phyloP scores from a whole-genome alignment of 2,888 invertebrate genomes.

The Endotricha flammealis region DNA sequence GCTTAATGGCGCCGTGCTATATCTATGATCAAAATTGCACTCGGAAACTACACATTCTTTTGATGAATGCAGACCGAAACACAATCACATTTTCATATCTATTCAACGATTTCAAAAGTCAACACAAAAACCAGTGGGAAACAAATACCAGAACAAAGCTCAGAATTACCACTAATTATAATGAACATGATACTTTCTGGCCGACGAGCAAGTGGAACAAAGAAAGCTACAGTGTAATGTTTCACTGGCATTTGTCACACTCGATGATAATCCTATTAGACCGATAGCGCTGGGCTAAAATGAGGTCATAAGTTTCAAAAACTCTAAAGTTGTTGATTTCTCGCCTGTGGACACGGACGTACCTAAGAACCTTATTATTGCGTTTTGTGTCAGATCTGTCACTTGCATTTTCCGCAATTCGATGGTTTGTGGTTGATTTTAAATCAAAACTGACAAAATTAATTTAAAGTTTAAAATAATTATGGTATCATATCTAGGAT shows the following conservation, averaged over 20 bases:
- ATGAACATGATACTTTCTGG: slow-evolving; percentile 34
- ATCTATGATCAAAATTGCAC: slow-evolving; percentile 30
- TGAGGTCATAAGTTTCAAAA: too few relatives aligned
- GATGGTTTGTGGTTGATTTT: slow-evolving; percentile 2
- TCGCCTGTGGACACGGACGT: too few relatives aligned
- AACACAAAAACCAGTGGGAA: neutral
- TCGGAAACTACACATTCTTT: slow-evolving; percentile 20
- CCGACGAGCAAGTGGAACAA: slow-evolving; percentile 37
- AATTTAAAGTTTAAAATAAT: too few relatives aligned
- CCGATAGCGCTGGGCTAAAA: too few relatives aligned
- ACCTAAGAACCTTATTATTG: too few relatives aligned
- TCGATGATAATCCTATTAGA: neutral
- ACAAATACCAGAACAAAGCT: neutral
- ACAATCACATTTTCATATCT: neutral
- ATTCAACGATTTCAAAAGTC: neutral
- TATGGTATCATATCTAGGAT: too few relatives aligned
- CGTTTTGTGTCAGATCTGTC: too few relatives aligned
- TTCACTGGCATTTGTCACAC: slow-evolving; percentile 23
- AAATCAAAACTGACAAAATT: neutral
- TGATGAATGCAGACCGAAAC: slow-evolving; percentile 12
- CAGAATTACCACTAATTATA: slow-evolving; percentile 29
- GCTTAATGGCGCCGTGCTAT: slow-evolving; percentile 23
- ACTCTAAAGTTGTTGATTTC: too few relatives aligned
- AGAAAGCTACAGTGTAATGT: slow-evolving; percentile 35
- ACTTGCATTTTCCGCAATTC: too few relatives aligned